Evolutionary conservation across 1,140 invertebrate genomes (phyloP), one percentile per base, ranked within the genome.

Genomic region (Ips nitidus): DNA sequence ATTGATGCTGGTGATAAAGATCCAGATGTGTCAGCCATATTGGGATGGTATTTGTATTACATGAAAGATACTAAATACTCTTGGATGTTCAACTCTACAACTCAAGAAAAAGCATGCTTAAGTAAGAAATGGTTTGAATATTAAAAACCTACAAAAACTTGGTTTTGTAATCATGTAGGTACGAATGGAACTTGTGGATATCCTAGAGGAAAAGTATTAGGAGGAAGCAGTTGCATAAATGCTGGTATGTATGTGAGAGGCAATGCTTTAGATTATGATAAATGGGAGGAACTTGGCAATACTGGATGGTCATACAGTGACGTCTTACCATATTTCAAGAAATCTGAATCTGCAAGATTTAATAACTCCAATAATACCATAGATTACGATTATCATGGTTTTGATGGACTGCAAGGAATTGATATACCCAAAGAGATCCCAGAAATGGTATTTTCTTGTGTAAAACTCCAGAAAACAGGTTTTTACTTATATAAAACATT

Each of bases 161-260:
- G 71, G 77, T 22, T 61, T 7, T 41, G 55, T 50, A 1, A 7
- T 55, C 41, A 3, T 5, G 4, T 41, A 80, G 82, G 36, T 77
- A 81, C 38, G 77, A 81, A 42, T 89, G 87, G 73, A 83, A 81
- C 45, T 22, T 22, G 22, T 22, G 22, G 22, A 22, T 84, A 86
- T 82, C 87, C 87, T 0, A 78, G 86, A 61, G 88, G 88, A 2
- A 87, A 84, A 74, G 86, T 83, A 0, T 75, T 91, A 1, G 93
- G 93, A 1, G 93, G 93, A 0, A 86, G 87, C 1, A 91, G 89
- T 37, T 87, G 90, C 2, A 86, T 96, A 22, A 95, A 96, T 77
- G 92, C 88, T 59, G 94, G 95, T 91, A 89, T 94, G n/a, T 95
- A 95, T 78, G 89, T 93, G 1, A 84, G 94, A 53, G 94, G 94